phyloP scores from a whole-genome alignment of 2,113 vertebrate genomes.

The Ictalurus punctatus region DNA sequence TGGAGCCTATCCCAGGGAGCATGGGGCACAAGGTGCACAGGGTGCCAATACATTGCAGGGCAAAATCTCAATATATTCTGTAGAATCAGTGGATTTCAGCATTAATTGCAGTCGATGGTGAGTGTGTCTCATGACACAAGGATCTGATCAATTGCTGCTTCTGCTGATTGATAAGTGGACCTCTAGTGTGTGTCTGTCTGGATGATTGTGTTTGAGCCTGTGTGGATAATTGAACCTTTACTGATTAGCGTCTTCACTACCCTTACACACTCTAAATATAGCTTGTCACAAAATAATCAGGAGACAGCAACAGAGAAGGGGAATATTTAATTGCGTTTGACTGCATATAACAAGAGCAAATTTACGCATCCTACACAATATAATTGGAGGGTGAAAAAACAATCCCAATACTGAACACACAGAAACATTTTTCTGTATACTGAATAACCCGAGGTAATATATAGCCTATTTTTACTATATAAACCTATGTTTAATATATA shows the following conservation, averaged over 20 bases:
- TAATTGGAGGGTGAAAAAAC: background rate
- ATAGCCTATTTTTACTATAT: too few species aligned
- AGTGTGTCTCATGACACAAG: background rate
- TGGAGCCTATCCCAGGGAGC: too few species aligned
- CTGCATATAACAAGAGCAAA: background rate
- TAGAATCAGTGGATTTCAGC: slow-evolving; percentile 25
- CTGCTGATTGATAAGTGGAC: slow-evolving; percentile 27
- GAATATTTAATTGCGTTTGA: background rate
- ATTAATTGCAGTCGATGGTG: background rate
- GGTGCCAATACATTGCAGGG: too few species aligned
- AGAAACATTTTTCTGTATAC: background rate
- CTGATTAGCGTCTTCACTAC: slow-evolving; percentile 38
- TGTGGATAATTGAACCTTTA: slow-evolving; percentile 16
- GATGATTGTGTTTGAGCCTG: background rate
- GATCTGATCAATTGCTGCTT: slow-evolving; percentile 8
- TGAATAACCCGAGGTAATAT: background rate
- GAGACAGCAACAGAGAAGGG: background rate
- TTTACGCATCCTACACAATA: background rate
- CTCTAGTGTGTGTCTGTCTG: slow-evolving; percentile 12
- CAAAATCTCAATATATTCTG: background rate
- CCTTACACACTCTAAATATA: slow-evolving; percentile 38
- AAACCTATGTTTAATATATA: too few species aligned
- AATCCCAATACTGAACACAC: background rate
- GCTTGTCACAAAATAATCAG: background rate
- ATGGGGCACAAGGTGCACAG: too few species aligned